Base-by-base conservation (phyloP, 1,140 invertebrate genomes). In the Uloborus diversus region DNA sequence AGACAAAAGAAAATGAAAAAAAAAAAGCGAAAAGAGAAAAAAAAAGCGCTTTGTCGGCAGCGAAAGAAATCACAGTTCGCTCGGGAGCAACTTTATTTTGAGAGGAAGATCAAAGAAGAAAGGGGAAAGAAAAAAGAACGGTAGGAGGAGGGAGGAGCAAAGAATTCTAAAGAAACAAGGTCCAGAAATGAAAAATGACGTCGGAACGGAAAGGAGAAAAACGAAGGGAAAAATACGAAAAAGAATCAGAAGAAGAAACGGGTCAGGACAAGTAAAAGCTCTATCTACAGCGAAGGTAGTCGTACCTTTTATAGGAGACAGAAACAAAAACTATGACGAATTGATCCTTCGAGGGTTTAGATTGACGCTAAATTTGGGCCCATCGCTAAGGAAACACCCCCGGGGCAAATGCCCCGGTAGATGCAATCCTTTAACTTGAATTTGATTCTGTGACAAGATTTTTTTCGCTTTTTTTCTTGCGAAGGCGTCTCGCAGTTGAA, bases 211-310 rank as follows among this genome's bases (percentile, higher is more conserved):
- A 47, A 17, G 17, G 37, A 17, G 64, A 51, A 27, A 66, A 30
- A 66, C 25, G 51, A 51, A 49, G 17, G 37, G 25, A 49, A 49
- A n/a, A 11, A 17, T 25, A 33, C 20, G 28, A 42, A 73, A 42
- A 33, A 53, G 28, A 73, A n/a, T n/a, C n/a, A n/a, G n/a, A 30
- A 25, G 59, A 69, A 69, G 25, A 61, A 75, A 64, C 37, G 71
- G 71, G 71, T 75, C 71, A 75, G 56, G 71, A 75, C 71, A 75
- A 75, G 71, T 64, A 75, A 75, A 75, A 75, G 71, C 71, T 75
- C 71, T 75, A 75, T 75, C 71, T 75, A 33, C 71, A 25, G 27
- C 59, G 56, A 62, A 42, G 59, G 25, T 59, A 37, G 35, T 37
- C 7, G 7, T 64, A 53, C 57, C 56, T 59, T 27, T 73, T 23